Percentiles rank a stretch among this genome's conserved stretches.
These are phyloP conservation scores for Chironomus tentans DNA, from an alignment of 2,888 invertebrate genomes.

Conservation along the genomic window DNA sequence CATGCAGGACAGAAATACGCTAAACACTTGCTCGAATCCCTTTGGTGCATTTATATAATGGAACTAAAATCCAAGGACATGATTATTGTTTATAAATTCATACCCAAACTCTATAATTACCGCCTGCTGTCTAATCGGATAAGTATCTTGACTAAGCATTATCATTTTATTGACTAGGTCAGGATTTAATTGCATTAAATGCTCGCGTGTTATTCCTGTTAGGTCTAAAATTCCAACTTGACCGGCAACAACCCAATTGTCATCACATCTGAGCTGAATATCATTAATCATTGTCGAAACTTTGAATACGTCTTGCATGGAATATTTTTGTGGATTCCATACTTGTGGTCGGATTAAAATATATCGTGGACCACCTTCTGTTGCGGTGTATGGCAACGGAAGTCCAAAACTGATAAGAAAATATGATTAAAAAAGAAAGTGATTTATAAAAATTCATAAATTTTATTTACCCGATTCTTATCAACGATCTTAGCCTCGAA, in stretches of 20 bases:
- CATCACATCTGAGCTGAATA: conserved; percentile 48
- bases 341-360: conserved; percentile 43
- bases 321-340: conserved; percentile 40
- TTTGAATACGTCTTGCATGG: conserved; percentile 43
- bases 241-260: conserved; percentile 44
- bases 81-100: neutral
- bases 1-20: conserved; percentile 46
- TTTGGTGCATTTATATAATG: conserved; percentile 47
- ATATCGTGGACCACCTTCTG: conserved; percentile 39
- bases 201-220: conserved; percentile 42
- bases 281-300: conserved; percentile 48
- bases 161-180: conserved; percentile 46
- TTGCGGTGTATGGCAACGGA: conserved; percentile 31
- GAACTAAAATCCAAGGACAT: conserved; percentile 30
- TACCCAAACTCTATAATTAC: neutral
- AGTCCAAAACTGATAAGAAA: conserved; percentile 30
- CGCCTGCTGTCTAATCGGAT: conserved; percentile 47
- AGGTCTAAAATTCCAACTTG: conserved; percentile 46
- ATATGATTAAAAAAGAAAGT: conserved; percentile 16
- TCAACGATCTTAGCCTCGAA: conserved; percentile 23
- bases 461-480: conserved; percentile 30
- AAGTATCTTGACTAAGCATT: conserved; percentile 45
- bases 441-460: neutral
- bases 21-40: conserved; percentile 47
- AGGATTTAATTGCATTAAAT: conserved; percentile 46